Evolutionary conservation across 2,797 vertebrate genomes (phyloP).

Genomic region (Cuculus canorus): DNA sequence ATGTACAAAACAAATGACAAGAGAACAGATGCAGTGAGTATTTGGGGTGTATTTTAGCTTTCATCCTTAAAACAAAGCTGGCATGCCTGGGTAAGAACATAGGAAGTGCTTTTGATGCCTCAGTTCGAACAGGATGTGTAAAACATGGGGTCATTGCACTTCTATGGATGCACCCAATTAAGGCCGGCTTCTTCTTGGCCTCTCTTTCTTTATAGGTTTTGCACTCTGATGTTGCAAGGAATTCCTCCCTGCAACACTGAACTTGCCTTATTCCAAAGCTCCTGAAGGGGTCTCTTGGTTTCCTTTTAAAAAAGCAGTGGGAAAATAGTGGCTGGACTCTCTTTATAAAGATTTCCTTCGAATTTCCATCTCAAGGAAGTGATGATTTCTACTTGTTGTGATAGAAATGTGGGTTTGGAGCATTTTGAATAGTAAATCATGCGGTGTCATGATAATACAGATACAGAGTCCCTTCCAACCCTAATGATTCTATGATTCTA

Average conservation of each 20-base stretch:
- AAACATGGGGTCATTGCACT: neutral
- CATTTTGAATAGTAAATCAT: neutral
- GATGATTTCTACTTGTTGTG: neutral
- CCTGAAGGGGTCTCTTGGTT: no score
- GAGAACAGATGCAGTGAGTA: neutral
- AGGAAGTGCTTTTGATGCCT: neutral
- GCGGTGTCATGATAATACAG: neutral
- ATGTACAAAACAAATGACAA: neutral
- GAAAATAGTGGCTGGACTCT: neutral
- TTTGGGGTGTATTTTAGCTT: neutral
- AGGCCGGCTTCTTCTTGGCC: neutral
- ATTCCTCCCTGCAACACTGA: neutral
- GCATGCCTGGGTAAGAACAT: neutral
- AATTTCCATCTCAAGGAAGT: neutral
- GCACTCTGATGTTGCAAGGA: neutral
- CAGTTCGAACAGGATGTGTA: neutral
- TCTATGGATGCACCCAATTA: accelerated
- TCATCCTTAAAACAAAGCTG: neutral
- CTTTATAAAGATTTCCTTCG: neutral
- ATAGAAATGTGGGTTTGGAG: neutral
- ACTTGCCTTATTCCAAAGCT: neutral
- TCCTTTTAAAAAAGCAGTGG: no score
- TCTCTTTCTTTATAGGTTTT: neutral
- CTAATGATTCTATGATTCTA: no score
- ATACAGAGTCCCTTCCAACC: no score